Evolutionary conservation across 2,888 invertebrate genomes (phyloP).

Genomic region (Lycia hirtaria): DNA sequence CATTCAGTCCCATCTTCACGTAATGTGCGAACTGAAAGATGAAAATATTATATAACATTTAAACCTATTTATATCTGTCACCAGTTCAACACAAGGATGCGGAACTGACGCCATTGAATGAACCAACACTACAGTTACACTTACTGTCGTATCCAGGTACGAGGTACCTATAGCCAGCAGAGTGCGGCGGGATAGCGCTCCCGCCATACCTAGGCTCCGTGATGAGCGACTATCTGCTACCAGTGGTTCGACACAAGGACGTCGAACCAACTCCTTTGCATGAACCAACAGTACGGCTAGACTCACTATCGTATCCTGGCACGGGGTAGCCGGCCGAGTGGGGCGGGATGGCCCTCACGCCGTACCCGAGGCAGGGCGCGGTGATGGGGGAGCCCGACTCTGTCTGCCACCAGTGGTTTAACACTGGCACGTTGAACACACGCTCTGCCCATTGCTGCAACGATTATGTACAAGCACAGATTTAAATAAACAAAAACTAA

Average conservation of each 20-base stretch:
- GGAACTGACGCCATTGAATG: too few species aligned
- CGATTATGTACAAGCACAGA: too few species aligned
- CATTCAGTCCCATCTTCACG: conserved; percentile 89
- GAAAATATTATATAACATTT: too few species aligned
- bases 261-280: conserved; percentile 73
- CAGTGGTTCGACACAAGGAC: conserved; percentile 93
- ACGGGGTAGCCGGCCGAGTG: conserved; percentile 93
- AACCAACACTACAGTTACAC: too few species aligned
- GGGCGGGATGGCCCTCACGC: conserved; percentile 89
- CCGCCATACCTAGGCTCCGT: conserved; percentile 93
- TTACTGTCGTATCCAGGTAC: conserved; percentile 95
- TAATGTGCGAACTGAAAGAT: conserved; percentile 62
- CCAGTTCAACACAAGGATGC: too few species aligned
- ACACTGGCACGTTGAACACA: conserved; percentile 81
- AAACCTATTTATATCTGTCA: too few species aligned
- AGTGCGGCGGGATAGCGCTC: conserved; percentile 88
- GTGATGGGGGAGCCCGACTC: conserved; percentile 97
- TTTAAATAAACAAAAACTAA: conserved; percentile 25
- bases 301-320: too few species aligned
- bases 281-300: too few species aligned
- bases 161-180: conserved; percentile 94
- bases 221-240: conserved; percentile 98
- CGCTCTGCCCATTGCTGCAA: conserved; percentile 81
- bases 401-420: conserved; percentile 99
- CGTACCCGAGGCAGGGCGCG: conserved; percentile 92